Percentiles rank a stretch among this genome's conserved stretches.
phyloP scores from a whole-genome alignment of 2,797 vertebrate species.

The Xyrichtys novacula region DNA sequence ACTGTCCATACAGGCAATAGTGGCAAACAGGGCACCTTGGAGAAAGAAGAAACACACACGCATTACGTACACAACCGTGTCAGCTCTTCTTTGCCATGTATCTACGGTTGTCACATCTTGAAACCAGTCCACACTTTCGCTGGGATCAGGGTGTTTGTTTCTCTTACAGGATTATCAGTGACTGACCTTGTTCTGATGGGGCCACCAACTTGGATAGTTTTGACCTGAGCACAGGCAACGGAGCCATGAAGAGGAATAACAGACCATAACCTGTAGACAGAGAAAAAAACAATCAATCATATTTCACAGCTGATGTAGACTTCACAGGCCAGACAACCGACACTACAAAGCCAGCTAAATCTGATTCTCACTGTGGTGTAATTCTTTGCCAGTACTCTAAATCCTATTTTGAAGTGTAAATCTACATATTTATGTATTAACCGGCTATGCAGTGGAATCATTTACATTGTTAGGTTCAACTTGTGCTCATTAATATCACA shows the following conservation, averaged over 20 bases:
- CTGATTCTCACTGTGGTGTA: too few species aligned
- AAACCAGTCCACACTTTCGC: not conserved
- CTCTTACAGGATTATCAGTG: not conserved
- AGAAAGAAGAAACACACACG: constrained; percentile 25
- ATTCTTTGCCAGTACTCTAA: not conserved
- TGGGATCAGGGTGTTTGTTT: not conserved
- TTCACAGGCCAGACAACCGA: too few species aligned
- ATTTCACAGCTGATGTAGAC: not conserved
- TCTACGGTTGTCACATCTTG: not conserved
- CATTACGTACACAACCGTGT: not conserved
- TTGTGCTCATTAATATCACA: constrained; percentile 2
- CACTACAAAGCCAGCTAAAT: too few species aligned
- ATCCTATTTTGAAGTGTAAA: accelerated
- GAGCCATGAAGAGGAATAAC: constrained; percentile 89
- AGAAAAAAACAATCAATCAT: not conserved
- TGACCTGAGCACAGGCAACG: constrained; percentile 92
- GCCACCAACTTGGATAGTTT: constrained; percentile 94
- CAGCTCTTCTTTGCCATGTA: too few species aligned
- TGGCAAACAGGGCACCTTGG: constrained; percentile 92
- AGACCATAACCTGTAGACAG: constrained; percentile 89
- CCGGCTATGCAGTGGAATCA: not conserved
- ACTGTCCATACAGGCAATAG: constrained; percentile 91
- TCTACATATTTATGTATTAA: not conserved
- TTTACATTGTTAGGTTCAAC: not conserved
- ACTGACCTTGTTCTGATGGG: constrained; percentile 91